Evolutionary conservation across 2,797 vertebrate genomes (phyloP), one percentile per base, ranked within the genome.

Genomic region (Sebastes iracundus): DNA sequence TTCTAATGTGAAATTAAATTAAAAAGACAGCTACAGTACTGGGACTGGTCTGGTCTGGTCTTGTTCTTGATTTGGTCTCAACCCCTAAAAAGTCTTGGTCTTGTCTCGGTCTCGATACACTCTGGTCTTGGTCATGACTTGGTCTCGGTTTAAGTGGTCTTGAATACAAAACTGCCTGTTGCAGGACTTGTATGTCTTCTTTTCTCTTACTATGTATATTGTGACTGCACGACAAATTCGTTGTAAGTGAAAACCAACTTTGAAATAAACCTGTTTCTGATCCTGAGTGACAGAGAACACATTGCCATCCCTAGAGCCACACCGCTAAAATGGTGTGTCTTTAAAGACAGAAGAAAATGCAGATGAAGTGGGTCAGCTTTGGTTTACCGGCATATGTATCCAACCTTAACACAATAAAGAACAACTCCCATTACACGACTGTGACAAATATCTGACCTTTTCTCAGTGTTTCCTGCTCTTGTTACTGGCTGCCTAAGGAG

Each of bases 381-480:
- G n/a, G 49, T 53, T 53, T 53, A 49, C 49, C 8, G 14, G 2
- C 9, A n/a, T 53, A 22, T 53, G 49, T 55, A 80, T 42, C 38
- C 14, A 52, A 79, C 59, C 53, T 13, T 25, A 79, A 68, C 56
- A 23, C 58, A 20, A 14, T 69, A 60, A 82, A 53, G 49, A 73
- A 55, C 42, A 52, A 22, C 49, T 84, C 38, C 63, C 42, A 77
- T 77, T 79, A 61, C 65, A 81, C 69, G 32, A 61, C 60, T 75
- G 28, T 72, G 77, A 89, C 77, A 73, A 82, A 88, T 84, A 70
- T 72, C 35, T 90, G 79, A 90, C 84, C 80, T 91, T 89, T 85
- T 67, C 62, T 71, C 28, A 33, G 23, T 56, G 18, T 67, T 79
- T 83, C 59, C 71, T 75, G 42, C 62, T 79, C 20, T 53, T 53